Conservation (phyloP, 1,140 invertebrate genomes). For the Ladona fulva region DNA sequence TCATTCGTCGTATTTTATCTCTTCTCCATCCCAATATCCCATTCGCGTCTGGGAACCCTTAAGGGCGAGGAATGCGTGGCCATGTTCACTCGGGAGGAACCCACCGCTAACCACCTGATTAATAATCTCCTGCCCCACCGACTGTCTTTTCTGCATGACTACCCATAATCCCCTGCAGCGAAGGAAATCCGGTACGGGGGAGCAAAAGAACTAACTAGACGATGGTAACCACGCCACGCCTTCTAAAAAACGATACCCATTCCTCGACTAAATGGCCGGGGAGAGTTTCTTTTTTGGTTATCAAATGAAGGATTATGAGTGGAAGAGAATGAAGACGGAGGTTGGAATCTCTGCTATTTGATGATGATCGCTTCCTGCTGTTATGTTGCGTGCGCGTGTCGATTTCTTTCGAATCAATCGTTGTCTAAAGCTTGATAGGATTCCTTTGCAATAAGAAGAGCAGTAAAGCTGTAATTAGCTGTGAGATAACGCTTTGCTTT, state of each 20-base stretch:
- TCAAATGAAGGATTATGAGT: too few species aligned
- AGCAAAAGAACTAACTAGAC: neutral
- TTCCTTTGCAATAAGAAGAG: too few species aligned
- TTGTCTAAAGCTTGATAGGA: too few species aligned
- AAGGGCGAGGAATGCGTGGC: neutral
- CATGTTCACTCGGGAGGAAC: neutral
- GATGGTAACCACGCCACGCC: neutral
- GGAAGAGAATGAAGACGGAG: too few species aligned
- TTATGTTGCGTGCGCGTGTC: too few species aligned
- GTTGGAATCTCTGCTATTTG: too few species aligned
- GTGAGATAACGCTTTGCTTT: too few species aligned
- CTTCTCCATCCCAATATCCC: neutral
- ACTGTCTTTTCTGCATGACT: neutral
- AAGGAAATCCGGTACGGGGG: neutral
- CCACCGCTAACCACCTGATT: constrained; percentile 2
- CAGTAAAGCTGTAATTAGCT: too few species aligned
- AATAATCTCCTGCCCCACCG: neutral
- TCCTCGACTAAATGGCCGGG: neutral
- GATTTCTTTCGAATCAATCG: too few species aligned
- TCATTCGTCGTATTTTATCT: neutral
- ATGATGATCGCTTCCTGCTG: too few species aligned
- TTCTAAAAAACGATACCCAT: constrained; percentile 5
- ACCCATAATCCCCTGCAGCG: neutral
- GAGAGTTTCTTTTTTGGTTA: too few species aligned
- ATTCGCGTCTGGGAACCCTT: neutral